Base-by-base conservation (phyloP, 2,888 invertebrate genomes). In the Polietes domitor region DNA sequence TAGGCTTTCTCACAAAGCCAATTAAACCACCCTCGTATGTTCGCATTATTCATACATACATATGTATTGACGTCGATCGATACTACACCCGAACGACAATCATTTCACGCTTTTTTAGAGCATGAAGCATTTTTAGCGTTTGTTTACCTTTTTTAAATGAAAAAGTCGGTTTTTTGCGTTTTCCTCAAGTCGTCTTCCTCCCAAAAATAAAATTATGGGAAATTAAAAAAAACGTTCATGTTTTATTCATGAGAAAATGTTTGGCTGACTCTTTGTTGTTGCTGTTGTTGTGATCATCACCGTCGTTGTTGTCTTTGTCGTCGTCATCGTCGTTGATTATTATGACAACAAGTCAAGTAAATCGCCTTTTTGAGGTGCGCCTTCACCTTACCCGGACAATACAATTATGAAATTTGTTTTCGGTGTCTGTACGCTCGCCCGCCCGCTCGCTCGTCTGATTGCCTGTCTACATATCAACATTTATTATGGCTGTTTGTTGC, bases 211-310 rank as follows among this genome's bases (percentile, higher is more conserved):
- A 89, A 88, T 90, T 87, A 89, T 90, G 88, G 88, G 88, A 89
- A 90, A 89, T 90, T 88, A 87, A 87, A 81, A 55, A 70, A 26
- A 50, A 53, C 32, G 15, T 88, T 88, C 87, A 89, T 89, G 87
- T 89, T 90, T 88, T 90, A 90, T 89, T 89, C 89, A 89, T 89
- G 90, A 88, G 88, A 86, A 88, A 88, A 88, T 88, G 87, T 79
- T 74, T 53, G 17, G 43, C 3, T 28, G 28, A 61, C n/a, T 61
- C 28, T n/a, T 61, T 43, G 17, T 21, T 6, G 32, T 63, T 32
- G n/a, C 58, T 19, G 58, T 58, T 58, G 9, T 47, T 47, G 12
- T 47, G 2, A 9, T 55, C 21, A n/a, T n/a, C 55, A 24, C 10
- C 21, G 55, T 21, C 55, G 21, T 21, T 21, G 61, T 26, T 26